Evolutionary conservation across 2,888 invertebrate species (phyloP).

Genomic region (Lasioglossum pauxillum): DNA sequence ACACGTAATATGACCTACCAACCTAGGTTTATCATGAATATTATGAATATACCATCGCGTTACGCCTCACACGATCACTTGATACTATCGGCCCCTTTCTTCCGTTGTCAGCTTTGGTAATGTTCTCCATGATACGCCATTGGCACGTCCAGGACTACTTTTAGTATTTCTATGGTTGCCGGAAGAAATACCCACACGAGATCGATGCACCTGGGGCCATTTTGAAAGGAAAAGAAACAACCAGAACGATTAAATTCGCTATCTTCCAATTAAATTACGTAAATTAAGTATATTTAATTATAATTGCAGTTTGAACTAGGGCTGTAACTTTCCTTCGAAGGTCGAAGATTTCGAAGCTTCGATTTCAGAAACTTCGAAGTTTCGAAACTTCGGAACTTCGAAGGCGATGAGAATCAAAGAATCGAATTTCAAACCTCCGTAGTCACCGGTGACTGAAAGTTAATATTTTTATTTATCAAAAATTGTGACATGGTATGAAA

Average conservation of each 20-base stretch:
- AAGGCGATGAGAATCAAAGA: too few relatives aligned
- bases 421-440: too few relatives aligned
- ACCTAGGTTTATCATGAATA: not conserved
- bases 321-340: too few relatives aligned
- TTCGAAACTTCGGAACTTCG: too few relatives aligned
- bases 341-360: too few relatives aligned
- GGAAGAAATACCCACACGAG: not conserved
- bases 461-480: too few relatives aligned
- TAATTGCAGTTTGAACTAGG: not conserved
- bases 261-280: not conserved
- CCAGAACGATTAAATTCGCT: too few relatives aligned
- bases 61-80: not conserved
- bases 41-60: not conserved
- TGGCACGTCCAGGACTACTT: not conserved
- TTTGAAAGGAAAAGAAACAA: not conserved
- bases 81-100: not conserved
- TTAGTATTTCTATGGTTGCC: too few relatives aligned
- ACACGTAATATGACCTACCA: not conserved
- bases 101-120: not conserved
- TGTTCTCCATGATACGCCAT: not conserved
- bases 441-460: too few relatives aligned
- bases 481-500: too few relatives aligned
- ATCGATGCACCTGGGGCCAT: not conserved
- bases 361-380: too few relatives aligned
- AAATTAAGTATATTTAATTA: too few relatives aligned